phyloP scores from a whole-genome alignment of 2,797 vertebrate genomes.

The Alexandromys oeconomus region DNA sequence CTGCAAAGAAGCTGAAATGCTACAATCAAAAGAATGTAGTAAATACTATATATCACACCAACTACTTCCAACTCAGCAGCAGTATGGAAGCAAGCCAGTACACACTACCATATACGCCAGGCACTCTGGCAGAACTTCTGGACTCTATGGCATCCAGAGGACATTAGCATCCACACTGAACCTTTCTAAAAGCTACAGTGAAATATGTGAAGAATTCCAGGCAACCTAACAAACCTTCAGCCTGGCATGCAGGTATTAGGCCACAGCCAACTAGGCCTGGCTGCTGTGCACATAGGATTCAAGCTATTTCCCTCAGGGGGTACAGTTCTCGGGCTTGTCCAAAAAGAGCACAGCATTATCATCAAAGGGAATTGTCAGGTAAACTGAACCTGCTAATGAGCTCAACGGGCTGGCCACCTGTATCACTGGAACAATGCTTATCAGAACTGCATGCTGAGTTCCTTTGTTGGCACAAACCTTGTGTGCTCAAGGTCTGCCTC shows the following conservation, averaged over 20 bases:
- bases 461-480: constrained; percentile 45
- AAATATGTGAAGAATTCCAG: background rate
- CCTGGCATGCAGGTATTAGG: background rate
- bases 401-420: background rate
- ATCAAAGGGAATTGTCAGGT: background rate
- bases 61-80: background rate
- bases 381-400: background rate
- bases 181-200: background rate
- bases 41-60: background rate
- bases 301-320: background rate
- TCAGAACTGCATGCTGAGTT: constrained; percentile 11
- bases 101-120: background rate
- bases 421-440: background rate
- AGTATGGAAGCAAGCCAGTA: background rate
- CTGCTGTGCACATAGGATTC: background rate
- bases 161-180: background rate
- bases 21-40: background rate
- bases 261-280: background rate
- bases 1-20: background rate
- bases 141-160: background rate
- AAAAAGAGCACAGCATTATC: background rate
- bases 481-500: background rate
- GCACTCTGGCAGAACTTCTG: background rate
- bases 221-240: background rate
- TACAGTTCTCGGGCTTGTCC: background rate